These are phyloP conservation scores for Phengaris alcon DNA, from an alignment of 2,888 invertebrate species.

Conservation along the genomic window DNA sequence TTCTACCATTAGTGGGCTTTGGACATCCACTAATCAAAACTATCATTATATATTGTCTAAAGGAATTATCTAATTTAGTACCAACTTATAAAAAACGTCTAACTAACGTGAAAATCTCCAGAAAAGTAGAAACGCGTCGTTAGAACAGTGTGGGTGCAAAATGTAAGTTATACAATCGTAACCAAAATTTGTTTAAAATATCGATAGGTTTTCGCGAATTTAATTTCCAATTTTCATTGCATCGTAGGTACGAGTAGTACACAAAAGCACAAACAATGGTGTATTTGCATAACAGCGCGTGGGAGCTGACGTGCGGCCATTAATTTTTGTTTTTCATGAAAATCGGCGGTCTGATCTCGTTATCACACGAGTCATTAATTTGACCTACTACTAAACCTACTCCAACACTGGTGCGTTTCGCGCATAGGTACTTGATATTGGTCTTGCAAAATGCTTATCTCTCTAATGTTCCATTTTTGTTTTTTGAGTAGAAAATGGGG, in stretches of 20 bases:
- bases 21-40: too few relatives aligned
- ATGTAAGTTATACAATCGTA: too few relatives aligned
- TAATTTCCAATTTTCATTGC: slow-evolving; percentile 29
- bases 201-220: not conserved
- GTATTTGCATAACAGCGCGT: slow-evolving; percentile 27
- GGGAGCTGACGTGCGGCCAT: slow-evolving; percentile 28
- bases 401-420: not conserved
- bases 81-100: too few relatives aligned
- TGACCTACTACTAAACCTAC: too few relatives aligned
- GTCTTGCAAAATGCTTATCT: slow-evolving; percentile 8
- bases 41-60: too few relatives aligned
- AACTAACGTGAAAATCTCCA: too few relatives aligned
- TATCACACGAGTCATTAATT: slow-evolving; percentile 14
- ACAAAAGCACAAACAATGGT: slow-evolving; percentile 19
- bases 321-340: slow-evolving; percentile 30
- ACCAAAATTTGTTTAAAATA: slow-evolving; percentile 12
- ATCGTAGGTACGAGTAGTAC: not conserved
- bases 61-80: too few relatives aligned
- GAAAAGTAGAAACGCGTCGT: too few relatives aligned
- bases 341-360: slow-evolving; percentile 25
- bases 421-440: not conserved
- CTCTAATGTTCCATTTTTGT: too few relatives aligned
- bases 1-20: too few relatives aligned
- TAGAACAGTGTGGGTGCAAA: too few relatives aligned
- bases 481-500: too few relatives aligned